Conservation (phyloP, 2,888 invertebrate species). For the Lysandra coridon region DNA sequence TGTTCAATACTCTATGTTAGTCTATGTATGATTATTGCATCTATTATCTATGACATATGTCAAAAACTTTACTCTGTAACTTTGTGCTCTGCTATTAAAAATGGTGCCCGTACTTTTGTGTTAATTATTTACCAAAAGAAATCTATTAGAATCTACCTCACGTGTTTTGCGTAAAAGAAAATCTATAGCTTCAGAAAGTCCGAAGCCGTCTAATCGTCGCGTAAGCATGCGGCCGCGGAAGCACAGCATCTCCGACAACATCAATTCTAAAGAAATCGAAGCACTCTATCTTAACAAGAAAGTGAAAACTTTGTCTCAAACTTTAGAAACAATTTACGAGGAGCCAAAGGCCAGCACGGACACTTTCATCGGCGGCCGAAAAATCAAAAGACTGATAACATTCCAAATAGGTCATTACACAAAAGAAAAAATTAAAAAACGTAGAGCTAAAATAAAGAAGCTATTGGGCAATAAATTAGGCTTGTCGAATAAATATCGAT, state of each 20-base stretch:
- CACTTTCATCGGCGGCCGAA: constrained; percentile 74
- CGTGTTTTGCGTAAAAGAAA: constrained; percentile 69
- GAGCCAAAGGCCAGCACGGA: constrained; percentile 76
- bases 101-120: too few species aligned
- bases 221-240: constrained; percentile 74
- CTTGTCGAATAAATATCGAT: too few species aligned
- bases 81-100: too few species aligned
- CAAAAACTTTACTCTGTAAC: too few species aligned
- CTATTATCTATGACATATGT: too few species aligned
- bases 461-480: constrained; percentile 75
- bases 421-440: constrained; percentile 80
- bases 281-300: constrained; percentile 81
- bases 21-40: too few species aligned
- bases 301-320: constrained; percentile 74
- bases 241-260: constrained; percentile 61
- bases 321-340: constrained; percentile 83
- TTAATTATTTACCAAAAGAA: too few species aligned
- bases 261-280: constrained; percentile 71
- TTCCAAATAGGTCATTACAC: constrained; percentile 76
- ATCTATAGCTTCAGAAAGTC: constrained; percentile 57
- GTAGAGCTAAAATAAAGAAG: constrained; percentile 80
- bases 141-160: constrained; percentile 52
- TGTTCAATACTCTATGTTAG: too few species aligned
- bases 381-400: constrained; percentile 80
- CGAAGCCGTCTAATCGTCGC: constrained; percentile 67